Evolutionary conservation across 2,888 invertebrate genomes (phyloP).

Genomic region (Drosophila mettleri): DNA sequence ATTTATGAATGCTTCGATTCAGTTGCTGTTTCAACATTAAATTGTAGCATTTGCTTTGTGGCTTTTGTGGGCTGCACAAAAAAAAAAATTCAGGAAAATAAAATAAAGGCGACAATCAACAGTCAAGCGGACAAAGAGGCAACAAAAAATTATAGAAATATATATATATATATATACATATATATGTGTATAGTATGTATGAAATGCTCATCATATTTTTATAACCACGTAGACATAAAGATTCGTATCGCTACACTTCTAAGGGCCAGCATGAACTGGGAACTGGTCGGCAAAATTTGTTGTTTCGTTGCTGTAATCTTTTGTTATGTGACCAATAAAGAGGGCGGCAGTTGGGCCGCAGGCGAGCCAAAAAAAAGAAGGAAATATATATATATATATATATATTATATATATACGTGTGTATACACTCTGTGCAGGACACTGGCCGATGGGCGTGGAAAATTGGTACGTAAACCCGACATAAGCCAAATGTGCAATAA

Average conservation of each 20-base stretch:
- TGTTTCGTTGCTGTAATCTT: slow-evolving; percentile 70
- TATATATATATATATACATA: slow-evolving; percentile 17
- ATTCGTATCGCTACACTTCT: slow-evolving; percentile 60
- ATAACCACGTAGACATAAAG: slow-evolving; percentile 80
- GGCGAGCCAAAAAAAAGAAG: slow-evolving; percentile 45
- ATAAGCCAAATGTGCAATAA: slow-evolving; percentile 82
- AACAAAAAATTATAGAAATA: slow-evolving; percentile 33
- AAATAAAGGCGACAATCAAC: slow-evolving; percentile 67
- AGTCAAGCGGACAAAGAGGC: slow-evolving; percentile 26
- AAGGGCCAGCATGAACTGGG: slow-evolving; percentile 15
- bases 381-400: slow-evolving; percentile 28
- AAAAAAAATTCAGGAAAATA: neutral
- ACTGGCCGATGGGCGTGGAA: slow-evolving; percentile 51
- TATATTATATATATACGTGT: slow-evolving; percentile 46
- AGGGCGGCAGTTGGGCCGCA: slow-evolving; percentile 72
- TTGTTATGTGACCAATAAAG: slow-evolving; percentile 81
- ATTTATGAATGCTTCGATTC: neutral
- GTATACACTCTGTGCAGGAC: slow-evolving; percentile 39
- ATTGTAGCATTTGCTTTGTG: slow-evolving; percentile 44
- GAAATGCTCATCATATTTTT: slow-evolving; percentile 81
- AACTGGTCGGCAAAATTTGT: slow-evolving; percentile 52
- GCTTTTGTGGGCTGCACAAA: slow-evolving; percentile 16
- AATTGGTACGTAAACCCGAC: slow-evolving; percentile 76
- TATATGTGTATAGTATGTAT: slow-evolving; percentile 43
- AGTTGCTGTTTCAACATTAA: slow-evolving; percentile 37